Evolutionary conservation across 2,797 vertebrate species (phyloP).

Genomic region (Esox lucius): DNA sequence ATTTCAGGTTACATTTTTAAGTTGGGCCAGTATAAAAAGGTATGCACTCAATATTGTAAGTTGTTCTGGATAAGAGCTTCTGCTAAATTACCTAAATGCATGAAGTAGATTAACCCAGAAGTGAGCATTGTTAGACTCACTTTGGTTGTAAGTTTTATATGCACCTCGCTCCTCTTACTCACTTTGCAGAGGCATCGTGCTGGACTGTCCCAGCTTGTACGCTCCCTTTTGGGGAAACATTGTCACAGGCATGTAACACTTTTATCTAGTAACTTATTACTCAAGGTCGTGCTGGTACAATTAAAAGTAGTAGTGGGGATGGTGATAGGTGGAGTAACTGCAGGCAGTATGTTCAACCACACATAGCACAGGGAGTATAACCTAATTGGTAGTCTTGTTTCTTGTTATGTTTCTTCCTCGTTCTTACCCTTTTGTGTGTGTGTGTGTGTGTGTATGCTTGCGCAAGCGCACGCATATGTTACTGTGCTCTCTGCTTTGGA

Average conservation of each 20-base stretch:
- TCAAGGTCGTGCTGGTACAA: background rate
- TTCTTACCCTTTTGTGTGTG: background rate
- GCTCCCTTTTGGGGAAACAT: too few relatives aligned
- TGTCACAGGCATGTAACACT: background rate
- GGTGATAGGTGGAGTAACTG: background rate
- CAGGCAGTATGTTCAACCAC: background rate
- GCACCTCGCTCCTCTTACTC: too few relatives aligned
- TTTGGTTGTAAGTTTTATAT: too few relatives aligned
- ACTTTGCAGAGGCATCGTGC: too few relatives aligned
- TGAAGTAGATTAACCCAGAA: background rate
- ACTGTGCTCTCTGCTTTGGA: background rate
- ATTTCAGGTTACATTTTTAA: too few relatives aligned
- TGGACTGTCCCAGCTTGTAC: too few relatives aligned
- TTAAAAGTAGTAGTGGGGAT: background rate
- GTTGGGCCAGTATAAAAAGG: too few relatives aligned
- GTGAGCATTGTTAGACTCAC: background rate
- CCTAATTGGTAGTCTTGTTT: slow-evolving; percentile 6
- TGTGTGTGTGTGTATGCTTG: background rate
- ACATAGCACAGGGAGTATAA: background rate
- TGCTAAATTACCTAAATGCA: too few relatives aligned
- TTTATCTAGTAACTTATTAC: background rate
- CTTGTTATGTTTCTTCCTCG: background rate
- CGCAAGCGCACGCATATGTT: background rate
- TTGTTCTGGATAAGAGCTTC: too few relatives aligned
- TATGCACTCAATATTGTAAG: too few relatives aligned